A percentile compares a stretch with the other conserved stretches of the same genome.
These are phyloP conservation scores for Nanorana parkeri DNA, from an alignment of 2,113 vertebrate species.

Conservation along the genomic window DNA sequence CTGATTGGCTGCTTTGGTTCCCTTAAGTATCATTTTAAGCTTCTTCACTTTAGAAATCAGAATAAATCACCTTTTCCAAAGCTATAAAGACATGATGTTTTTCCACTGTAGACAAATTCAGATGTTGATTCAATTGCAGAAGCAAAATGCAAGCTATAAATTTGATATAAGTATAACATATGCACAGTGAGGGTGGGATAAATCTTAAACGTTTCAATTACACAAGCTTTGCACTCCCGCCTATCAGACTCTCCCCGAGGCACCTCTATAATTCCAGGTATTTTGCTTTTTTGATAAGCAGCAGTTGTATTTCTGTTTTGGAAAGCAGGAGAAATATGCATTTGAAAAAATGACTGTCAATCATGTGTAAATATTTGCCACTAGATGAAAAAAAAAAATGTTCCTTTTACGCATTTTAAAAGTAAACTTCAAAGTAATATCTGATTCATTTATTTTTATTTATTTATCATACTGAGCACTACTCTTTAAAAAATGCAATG, in stretches of 20 bases:
- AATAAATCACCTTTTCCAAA: too few relatives aligned
- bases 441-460: too few relatives aligned
- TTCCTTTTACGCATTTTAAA: not conserved
- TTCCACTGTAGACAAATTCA: not conserved
- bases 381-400: not conserved
- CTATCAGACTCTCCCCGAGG: constrained; percentile 23
- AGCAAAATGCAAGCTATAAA: not conserved
- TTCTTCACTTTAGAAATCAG: too few relatives aligned
- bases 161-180: constrained; percentile 27
- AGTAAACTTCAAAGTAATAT: not conserved
- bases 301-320: not conserved
- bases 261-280: constrained; percentile 21
- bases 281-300: constrained; percentile 40
- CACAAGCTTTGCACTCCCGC: not conserved
- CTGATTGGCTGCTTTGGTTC: too few relatives aligned
- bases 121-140: not conserved
- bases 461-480: too few relatives aligned
- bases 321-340: not conserved
- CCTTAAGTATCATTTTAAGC: too few relatives aligned
- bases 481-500: too few relatives aligned
- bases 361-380: not conserved
- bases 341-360: constrained; percentile 17
- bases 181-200: constrained; percentile 5
- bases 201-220: constrained; percentile 39
- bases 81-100: not conserved